Evolutionary conservation across 2,797 vertebrate species (phyloP).

Genomic region (Adelosebastes latens): DNA sequence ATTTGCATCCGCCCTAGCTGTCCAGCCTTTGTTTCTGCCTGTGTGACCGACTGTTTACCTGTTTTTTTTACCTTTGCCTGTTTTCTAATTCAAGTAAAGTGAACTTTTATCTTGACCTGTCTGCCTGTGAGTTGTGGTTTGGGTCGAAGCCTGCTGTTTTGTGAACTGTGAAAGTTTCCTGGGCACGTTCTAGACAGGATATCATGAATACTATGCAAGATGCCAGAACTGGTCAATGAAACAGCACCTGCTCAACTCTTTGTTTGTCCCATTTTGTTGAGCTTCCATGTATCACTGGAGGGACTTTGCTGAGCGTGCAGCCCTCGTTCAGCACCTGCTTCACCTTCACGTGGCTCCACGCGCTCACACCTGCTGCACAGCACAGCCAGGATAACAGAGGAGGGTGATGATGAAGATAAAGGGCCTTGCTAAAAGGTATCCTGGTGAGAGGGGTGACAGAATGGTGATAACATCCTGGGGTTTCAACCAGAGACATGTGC

Average conservation of each 20-base stretch:
- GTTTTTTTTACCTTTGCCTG: not conserved
- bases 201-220: not conserved
- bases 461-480: not conserved
- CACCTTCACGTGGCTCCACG: not conserved
- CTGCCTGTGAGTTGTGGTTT: not conserved
- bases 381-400: not conserved
- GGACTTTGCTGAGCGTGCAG: conserved; percentile 2
- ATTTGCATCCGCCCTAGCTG: not conserved
- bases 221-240: not conserved
- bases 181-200: not conserved
- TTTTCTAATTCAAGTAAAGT: not conserved
- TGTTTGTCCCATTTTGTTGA: not conserved
- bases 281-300: not conserved
- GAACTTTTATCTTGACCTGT: not conserved
- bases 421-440: not conserved
- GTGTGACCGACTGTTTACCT: not conserved
- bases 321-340: not conserved
- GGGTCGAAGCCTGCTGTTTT: not conserved
- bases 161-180: not conserved
- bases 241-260: not conserved
- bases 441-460: not conserved
- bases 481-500: not conserved
- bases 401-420: not conserved
- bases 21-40: not conserved
- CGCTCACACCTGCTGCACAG: not conserved